phyloP scores from a whole-genome alignment of 2,888 invertebrate genomes.

The Cremastobaeus sp. region DNA sequence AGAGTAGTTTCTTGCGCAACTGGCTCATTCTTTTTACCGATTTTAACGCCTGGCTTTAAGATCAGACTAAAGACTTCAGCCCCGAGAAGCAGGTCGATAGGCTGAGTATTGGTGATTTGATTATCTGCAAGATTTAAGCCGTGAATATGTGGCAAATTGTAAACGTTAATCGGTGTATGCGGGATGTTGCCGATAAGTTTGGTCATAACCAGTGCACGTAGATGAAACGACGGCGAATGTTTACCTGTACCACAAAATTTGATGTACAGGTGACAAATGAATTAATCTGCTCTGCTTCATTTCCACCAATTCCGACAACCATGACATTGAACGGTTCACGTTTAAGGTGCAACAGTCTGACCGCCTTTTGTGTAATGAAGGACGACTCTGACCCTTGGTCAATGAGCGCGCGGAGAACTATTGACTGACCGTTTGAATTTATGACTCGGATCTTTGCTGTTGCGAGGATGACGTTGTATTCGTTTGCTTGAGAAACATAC shows the following conservation, averaged over 20 bases:
- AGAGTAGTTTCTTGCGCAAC: too few species aligned
- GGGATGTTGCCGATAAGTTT: slow-evolving; percentile 4
- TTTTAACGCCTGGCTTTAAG: too few species aligned
- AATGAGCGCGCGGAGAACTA: background rate
- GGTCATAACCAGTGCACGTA: slow-evolving; percentile 1
- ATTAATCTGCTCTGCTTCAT: slow-evolving; percentile 1
- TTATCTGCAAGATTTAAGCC: too few species aligned
- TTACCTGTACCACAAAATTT: background rate
- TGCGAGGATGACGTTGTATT: background rate
- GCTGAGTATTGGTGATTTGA: too few species aligned
- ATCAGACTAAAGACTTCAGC: too few species aligned
- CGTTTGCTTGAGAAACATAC: too few species aligned
- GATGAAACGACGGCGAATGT: background rate
- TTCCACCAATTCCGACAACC: slow-evolving; percentile 15
- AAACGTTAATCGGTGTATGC: background rate
- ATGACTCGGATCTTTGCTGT: slow-evolving; percentile 3
- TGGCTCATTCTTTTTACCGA: too few species aligned
- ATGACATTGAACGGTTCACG: background rate
- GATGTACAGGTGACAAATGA: background rate
- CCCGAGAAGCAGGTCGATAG: too few species aligned
- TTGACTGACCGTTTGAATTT: background rate
- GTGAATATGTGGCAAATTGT: background rate
- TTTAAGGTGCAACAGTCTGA: background rate
- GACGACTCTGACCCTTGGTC: too few species aligned
- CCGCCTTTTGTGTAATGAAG: too few species aligned